Evolutionary conservation across 2,888 invertebrate species (phyloP), one percentile per base, ranked within the genome.

Genomic region (Sinotaia quadrata): DNA sequence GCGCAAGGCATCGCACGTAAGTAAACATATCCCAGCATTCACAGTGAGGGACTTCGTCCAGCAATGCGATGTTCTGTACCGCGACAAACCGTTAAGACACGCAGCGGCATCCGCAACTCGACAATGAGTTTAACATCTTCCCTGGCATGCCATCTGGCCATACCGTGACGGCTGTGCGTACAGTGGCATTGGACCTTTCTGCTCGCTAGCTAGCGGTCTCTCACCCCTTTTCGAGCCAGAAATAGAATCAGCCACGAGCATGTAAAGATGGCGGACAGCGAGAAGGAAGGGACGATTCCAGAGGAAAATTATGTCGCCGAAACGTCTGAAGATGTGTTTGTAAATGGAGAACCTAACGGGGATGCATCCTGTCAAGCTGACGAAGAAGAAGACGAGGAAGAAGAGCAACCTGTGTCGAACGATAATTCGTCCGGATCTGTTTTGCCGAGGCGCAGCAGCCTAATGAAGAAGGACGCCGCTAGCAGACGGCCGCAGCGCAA

Each of bases 371-470:
- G 73, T 52, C 41, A 59, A 56, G 66, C 73, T 52, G 70, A 69
- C 36, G 79, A 79, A 57, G 57, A 66, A 4, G 66, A 66, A 8
- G 66, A 66, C n/a, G 67, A 67, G 29, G 58, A 72, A 8, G 51
- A 57, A 60, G 68, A 66, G 12, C 31, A 66, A 51, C 51, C 51
- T 68, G 62, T 58, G 24, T 51, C 62, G 24, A 57, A 54, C 67
- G 81, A 81, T 75, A 63, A 78, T 75, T 68, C 73, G 69, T 73
- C 76, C 27, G 78, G 78, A 51, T 78, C 73, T 60, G 68, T 73
- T 29, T 68, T 84, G 63, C 85, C 87, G 15, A 74, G 87, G 34
- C 78, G 88, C 67, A 87, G 88, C 63, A 88, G 88, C 71, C 80
- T 89, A 56, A 85, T 87, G 71, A 87, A 87, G 70, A 86, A 86